phyloP scores from a whole-genome alignment of 2,113 vertebrate genomes.

The Lampris megalopsis region DNA sequence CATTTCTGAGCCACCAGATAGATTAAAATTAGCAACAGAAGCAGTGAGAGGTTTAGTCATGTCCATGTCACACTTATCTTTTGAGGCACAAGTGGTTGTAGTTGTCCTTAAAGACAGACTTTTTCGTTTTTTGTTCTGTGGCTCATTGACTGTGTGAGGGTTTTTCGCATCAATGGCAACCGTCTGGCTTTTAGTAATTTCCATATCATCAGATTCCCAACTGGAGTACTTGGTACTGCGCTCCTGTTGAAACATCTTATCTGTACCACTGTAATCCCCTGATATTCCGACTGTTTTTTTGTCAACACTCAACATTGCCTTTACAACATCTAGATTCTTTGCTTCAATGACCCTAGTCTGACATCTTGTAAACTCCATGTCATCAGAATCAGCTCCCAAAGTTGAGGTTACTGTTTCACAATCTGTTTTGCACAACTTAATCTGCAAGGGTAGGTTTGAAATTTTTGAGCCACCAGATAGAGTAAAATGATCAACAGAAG shows the following conservation, averaged over 20 bases:
- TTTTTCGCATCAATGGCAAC: conserved; percentile 15
- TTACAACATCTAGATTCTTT: conserved; percentile 1
- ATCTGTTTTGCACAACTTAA: not conserved
- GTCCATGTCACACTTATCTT: conserved; percentile 65
- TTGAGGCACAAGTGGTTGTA: conserved; percentile 42
- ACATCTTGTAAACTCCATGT: conserved; percentile 25
- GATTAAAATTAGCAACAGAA: not conserved
- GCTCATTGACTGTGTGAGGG: not conserved
- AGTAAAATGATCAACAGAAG: conserved; percentile 16
- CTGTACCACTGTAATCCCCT: conserved; percentile 55
- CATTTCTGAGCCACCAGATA: not conserved
- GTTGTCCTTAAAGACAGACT: conserved; percentile 41
- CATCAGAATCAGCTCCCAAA: not conserved
- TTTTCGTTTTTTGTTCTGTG: conserved; percentile 13
- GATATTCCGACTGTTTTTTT: conserved; percentile 31
- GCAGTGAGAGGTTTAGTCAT: conserved; percentile 30
- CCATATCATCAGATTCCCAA: conserved; percentile 31
- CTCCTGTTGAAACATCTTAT: conserved; percentile 21
- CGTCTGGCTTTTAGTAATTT: conserved; percentile 37
- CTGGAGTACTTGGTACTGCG: not conserved
- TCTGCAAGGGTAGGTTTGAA: too few relatives aligned
- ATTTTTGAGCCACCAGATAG: not conserved
- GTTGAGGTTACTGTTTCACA: too few relatives aligned
- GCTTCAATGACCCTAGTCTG: conserved; percentile 19
- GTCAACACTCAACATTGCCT: not conserved